Evolutionary conservation across 2,888 invertebrate genomes (phyloP).

Genomic region (Melinaea menophilus): DNA sequence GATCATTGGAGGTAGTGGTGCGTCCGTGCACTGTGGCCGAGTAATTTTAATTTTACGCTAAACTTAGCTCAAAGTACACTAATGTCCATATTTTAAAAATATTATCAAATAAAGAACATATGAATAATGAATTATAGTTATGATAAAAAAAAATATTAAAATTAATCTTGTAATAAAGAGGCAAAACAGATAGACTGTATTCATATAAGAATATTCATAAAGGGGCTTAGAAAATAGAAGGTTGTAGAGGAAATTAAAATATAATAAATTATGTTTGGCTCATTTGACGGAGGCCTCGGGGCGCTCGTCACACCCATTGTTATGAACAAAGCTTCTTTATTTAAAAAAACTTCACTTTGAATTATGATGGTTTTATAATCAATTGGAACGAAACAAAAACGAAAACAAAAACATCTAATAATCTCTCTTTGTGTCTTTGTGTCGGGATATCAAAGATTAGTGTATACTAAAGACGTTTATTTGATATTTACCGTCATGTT

Average conservation of each 20-base stretch:
- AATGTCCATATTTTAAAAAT: too few species aligned
- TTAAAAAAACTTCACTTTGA: constrained; percentile 10
- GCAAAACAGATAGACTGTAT: not conserved
- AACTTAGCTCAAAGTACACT: not conserved
- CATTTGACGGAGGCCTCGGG: constrained; percentile 25
- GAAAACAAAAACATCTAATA: constrained; percentile 4
- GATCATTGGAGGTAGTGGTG: not conserved
- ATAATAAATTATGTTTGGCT: constrained; percentile 31
- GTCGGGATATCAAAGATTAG: not conserved
- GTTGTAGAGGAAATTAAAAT: constrained; percentile 31
- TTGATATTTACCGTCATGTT: not conserved
- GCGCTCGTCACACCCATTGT: constrained; percentile 17
- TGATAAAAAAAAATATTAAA: not conserved
- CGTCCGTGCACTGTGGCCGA: not conserved
- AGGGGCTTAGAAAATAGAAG: not conserved
- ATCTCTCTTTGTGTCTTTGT: constrained; percentile 1
- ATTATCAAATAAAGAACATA: not conserved
- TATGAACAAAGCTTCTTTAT: constrained; percentile 11
- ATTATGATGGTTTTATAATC: constrained; percentile 9
- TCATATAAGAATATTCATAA: constrained; percentile 8
- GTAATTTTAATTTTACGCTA: not conserved
- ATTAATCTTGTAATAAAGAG: not conserved
- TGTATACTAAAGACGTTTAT: not conserved
- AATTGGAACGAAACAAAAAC: not conserved
- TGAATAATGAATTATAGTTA: not conserved